Base-by-base conservation (phyloP, 2,888 invertebrate species). In the Neoascia interrupta region DNA sequence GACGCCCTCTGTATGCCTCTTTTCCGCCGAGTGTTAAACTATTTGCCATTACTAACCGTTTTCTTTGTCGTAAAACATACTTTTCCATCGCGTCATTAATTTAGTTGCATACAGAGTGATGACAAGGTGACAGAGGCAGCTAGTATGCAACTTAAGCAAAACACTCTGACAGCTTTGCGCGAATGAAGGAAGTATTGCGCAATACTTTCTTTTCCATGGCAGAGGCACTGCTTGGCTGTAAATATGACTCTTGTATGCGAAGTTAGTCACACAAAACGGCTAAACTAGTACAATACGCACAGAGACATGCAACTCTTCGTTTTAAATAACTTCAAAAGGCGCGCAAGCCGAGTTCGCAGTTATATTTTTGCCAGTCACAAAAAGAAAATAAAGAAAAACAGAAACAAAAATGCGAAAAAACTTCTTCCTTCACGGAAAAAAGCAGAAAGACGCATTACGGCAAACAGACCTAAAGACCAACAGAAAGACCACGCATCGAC, bases 201-300 rank as follows among this genome's bases (percentile, higher is more conserved):
- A 79, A 79, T 49, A 73, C 66, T 79, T 79, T 51, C 73, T 68
- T 79, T n/a, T n/a, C n/a, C n/a, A n/a, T n/a, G n/a, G n/a, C n/a
- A n/a, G n/a, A n/a, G n/a, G n/a, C n/a, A n/a, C n/a, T n/a, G n/a
- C n/a, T n/a, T n/a, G n/a, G n/a, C n/a, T n/a, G n/a, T n/a, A n/a
- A n/a, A n/a, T n/a, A n/a, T n/a, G n/a, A n/a, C n/a, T n/a, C n/a
- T n/a, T n/a, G n/a, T n/a, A n/a, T n/a, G n/a, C n/a, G n/a, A n/a
- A n/a, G n/a, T n/a, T n/a, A n/a, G n/a, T n/a, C n/a, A n/a, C n/a
- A n/a, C n/a, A n/a, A n/a, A 49, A 64, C 31, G 13, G 49, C 61
- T 79, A 56, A 61, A 56, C 54, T 60, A 51, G 53, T 53, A 61
- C 66, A 61, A 56, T 49, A 76, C 73, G 73, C 79, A 79, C 73